Conservation (phyloP, 2,797 vertebrate genomes). For the Hippopotamyrus pictus region DNA sequence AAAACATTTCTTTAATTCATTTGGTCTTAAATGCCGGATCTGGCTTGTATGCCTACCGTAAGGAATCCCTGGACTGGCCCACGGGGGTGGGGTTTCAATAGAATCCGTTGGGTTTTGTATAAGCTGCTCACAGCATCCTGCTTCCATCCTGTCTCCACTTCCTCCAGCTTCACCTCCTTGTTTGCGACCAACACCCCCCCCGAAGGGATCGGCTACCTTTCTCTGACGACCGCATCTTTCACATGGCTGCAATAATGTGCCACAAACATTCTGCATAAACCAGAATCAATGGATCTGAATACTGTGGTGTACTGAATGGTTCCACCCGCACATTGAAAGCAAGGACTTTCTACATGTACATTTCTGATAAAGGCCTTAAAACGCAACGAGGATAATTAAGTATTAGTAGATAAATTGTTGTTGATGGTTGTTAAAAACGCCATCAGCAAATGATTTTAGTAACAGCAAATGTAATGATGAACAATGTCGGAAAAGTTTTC, state of each 20-base stretch:
- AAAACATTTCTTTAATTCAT: not conserved
- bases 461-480: not conserved
- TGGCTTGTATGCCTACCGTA: not conserved
- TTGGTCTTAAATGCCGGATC: not conserved
- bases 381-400: not conserved
- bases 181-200: not conserved
- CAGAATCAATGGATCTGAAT: not conserved
- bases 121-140: not conserved
- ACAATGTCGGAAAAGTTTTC: not conserved
- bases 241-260: not conserved
- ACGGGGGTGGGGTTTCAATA: not conserved
- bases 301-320: not conserved
- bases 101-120: not conserved
- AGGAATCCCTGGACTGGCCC: not conserved
- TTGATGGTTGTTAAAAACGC: not conserved
- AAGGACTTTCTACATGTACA: not conserved
- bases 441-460: not conserved
- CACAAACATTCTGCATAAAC: not conserved
- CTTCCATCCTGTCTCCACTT: not conserved
- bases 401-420: not conserved
- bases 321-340: not conserved
- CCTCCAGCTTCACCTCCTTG: not conserved
- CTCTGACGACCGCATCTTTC: not conserved
- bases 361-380: not conserved
- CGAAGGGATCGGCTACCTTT: not conserved